These are phyloP conservation scores for Bombus pascuorum DNA, from an alignment of 1,140 invertebrate species.

Conservation along the genomic window DNA sequence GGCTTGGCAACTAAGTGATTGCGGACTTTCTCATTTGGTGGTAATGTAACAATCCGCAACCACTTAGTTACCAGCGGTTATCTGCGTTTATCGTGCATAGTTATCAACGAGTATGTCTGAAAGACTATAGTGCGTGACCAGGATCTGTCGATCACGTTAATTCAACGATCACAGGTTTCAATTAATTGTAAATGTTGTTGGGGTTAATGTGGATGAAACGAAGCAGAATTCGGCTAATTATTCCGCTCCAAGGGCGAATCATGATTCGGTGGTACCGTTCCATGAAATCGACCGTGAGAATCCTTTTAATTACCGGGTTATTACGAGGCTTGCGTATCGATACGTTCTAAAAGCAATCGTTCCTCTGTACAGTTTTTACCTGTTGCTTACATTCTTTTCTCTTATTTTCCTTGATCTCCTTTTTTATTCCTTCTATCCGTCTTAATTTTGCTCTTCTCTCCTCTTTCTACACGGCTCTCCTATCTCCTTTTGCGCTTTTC, in stretches of 20 bases:
- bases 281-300: constrained; percentile 49
- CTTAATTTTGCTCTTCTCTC: not conserved
- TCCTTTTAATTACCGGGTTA: constrained; percentile 54
- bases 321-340: constrained; percentile 20
- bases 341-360: not conserved
- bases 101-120: not conserved
- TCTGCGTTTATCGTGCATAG: not conserved
- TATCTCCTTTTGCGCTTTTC: not conserved
- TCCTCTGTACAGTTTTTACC: constrained; percentile 7
- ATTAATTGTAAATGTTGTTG: not conserved
- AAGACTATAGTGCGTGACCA: constrained; percentile 3
- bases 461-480: constrained; percentile 18
- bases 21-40: no score
- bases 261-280: constrained; percentile 11
- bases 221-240: constrained; percentile 32
- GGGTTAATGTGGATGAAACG: not conserved
- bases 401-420: not conserved
- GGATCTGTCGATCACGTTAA: not conserved
- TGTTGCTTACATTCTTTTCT: not conserved
- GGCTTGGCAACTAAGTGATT: no score
- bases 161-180: not conserved
- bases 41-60: no score
- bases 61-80: not conserved
- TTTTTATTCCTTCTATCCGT: not conserved
- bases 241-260: constrained; percentile 31